These are phyloP conservation scores for Rhea pennata DNA, from an alignment of 2,113 vertebrate species.

Conservation along the genomic window DNA sequence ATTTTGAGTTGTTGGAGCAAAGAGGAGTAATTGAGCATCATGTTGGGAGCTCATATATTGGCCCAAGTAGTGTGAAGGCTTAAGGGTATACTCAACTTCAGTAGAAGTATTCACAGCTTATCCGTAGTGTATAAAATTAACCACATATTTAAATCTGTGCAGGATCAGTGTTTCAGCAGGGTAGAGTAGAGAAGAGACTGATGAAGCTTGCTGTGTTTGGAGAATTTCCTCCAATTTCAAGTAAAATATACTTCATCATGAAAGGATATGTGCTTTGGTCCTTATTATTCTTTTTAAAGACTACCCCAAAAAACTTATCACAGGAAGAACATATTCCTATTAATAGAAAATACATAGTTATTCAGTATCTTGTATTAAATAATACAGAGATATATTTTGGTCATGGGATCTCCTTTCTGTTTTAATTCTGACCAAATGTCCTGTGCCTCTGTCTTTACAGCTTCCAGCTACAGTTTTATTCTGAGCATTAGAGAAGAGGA, in stretches of 20 bases:
- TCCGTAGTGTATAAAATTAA: not conserved
- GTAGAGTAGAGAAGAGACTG: not conserved
- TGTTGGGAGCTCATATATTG: not conserved
- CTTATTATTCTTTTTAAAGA: not conserved
- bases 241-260: not conserved
- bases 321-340: not conserved
- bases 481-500: conserved; percentile 88
- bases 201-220: not conserved
- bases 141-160: not conserved
- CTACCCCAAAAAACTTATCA: not conserved
- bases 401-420: conserved; percentile 31
- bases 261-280: not conserved
- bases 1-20: not conserved
- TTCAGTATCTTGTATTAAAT: not conserved
- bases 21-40: not conserved
- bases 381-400: conserved; percentile 34
- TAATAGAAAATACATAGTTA: not conserved
- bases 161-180: not conserved
- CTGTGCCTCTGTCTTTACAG: conserved; percentile 90
- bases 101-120: not conserved
- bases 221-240: not conserved
- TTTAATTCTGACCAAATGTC: conserved; percentile 55
- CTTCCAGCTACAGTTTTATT: conserved; percentile 88
- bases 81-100: not conserved
- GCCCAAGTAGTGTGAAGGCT: not conserved